Percentiles rank a stretch among this genome's conserved stretches.
Evolutionary conservation across 1,140 invertebrate species (phyloP).

Genomic region (Nomia melanderi): DNA sequence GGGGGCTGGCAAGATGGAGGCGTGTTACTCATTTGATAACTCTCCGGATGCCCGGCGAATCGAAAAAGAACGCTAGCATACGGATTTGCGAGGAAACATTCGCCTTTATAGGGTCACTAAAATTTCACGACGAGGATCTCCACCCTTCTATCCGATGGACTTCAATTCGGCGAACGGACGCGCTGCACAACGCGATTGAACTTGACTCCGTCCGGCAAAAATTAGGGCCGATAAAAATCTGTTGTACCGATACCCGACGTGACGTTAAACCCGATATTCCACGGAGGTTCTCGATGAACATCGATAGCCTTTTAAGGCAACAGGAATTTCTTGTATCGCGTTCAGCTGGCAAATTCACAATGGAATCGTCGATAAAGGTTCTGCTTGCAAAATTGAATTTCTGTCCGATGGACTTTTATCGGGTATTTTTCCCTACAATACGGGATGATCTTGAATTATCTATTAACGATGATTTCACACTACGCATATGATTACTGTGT

Average conservation of each 20-base stretch:
- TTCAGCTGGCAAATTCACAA: neutral
- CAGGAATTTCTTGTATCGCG: constrained; percentile 5
- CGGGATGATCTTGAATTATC: too few relatives aligned
- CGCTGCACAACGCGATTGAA: neutral
- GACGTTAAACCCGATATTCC: neutral
- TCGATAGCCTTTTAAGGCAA: neutral
- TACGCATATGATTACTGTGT: too few relatives aligned
- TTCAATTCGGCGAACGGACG: constrained; percentile 14
- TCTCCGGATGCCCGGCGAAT: constrained; percentile 5
- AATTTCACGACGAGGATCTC: constrained; percentile 65
- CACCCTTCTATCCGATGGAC: constrained; percentile 21
- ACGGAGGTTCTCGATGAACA: neutral
- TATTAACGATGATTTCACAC: too few relatives aligned
- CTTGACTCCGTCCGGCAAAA: neutral
- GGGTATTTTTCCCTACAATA: too few relatives aligned
- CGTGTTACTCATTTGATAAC: constrained; percentile 59
- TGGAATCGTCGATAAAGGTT: neutral
- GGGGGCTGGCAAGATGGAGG: constrained; percentile 26
- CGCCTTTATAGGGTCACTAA: constrained; percentile 63
- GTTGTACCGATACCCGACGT: neutral
- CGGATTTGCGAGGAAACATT: constrained; percentile 67
- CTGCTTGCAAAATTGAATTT: too few relatives aligned
- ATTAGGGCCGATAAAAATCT: constrained; percentile 17
- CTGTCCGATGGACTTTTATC: too few relatives aligned
- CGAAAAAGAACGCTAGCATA: constrained; percentile 55